Evolutionary conservation across 2,888 invertebrate genomes (phyloP), one percentile per base, ranked within the genome.

Genomic region (Artemia sp.): DNA sequence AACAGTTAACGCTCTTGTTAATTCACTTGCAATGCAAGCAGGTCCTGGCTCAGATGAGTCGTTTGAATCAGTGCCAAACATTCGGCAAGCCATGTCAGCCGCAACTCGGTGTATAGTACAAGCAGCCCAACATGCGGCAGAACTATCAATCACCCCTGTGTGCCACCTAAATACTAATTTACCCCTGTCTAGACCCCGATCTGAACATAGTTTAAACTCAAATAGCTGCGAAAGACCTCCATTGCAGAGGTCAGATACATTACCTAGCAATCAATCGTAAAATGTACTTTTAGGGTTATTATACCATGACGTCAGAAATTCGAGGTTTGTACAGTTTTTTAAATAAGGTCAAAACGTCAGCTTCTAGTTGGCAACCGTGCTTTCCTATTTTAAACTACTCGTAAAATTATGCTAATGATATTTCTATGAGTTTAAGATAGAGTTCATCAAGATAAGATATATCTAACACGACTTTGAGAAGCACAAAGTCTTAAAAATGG

Each of bases 1-100:
- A 82, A 90, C 90, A 73, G 92, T 93, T 79, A 92, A 90, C 79
- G 92, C 92, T 69, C 92, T 92, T 75, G 92, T 92, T 75, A 92
- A 90, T 80, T 92, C 92, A 73, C 83, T 93, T 75, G 90, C 92
- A 70, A 90, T 90, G 72, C 92, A 92, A 80, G 91, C 90, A 70
- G 90, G 90, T 76, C 89, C 91, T 78, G 88, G 86, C 74, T 86
- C 87, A 73, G 86, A 87, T 77, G 87, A 88, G 80, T 86, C 86
- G 69, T 58, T 58, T 58, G 64, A 24, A 19, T 67, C 67, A 19
- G 24, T 67, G 50, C 50, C 67, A 19, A 50, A 67, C 67, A 67
- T 58, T 24, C 64, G 64, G 14, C 64, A 58, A 9, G 64, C 64
- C 8, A 58, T 58, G 64, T 58, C 64, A 24, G 64, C 64, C 14